Evolutionary conservation across 2,113 vertebrate genomes (phyloP), one percentile per base, ranked within the genome.

Genomic region (Cyanoramphus novaezelandiae): DNA sequence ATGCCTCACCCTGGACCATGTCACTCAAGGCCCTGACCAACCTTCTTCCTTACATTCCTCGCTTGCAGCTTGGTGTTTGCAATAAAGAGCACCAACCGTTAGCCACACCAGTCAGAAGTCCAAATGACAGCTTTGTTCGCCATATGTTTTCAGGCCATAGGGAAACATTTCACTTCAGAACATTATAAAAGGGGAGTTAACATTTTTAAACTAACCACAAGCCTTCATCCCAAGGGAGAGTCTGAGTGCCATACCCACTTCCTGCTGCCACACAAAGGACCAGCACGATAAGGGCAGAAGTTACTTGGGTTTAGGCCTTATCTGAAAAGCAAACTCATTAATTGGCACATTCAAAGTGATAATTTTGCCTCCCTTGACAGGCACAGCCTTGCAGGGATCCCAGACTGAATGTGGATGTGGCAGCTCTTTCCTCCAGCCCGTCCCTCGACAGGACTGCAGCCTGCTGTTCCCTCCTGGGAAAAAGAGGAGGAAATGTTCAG

Each of bases 91-190:
- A 47, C 19, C 13, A 5, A 24, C 52, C 12, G n/a, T 43, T 29
- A 80, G 20, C 43, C 53, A 27, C 9, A 0, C 1, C 7, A 83
- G 28, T 46, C 80, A 29, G 29, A 84, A 90, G 43, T 29, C 82
- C 86, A 84, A 63, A 44, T 7, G 2, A 7, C 64, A 76, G 2
- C 0, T 0, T 10, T 28, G 10, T 24, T n/a, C 2, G 0, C 4
- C 1, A 0, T n/a, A 60, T 19, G 28, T 65, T 74, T 46, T 55
- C 75, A 71, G n/a, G 15, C 71, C 25, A 2, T 7, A 25, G 37
- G 27, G 62, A 35, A 78, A 3, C 25, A 10, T 52, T 68, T 39
- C 10, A 11, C 19, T 28, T 25, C 13, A 21, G 57, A 44, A 46
- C 25, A 1, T 50, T 57, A 10, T 46, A 79, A 80, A 83, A 10